Evolutionary conservation across 2,888 invertebrate genomes (phyloP), one percentile per base, ranked within the genome.

Genomic region (Tenthredo amoena): DNA sequence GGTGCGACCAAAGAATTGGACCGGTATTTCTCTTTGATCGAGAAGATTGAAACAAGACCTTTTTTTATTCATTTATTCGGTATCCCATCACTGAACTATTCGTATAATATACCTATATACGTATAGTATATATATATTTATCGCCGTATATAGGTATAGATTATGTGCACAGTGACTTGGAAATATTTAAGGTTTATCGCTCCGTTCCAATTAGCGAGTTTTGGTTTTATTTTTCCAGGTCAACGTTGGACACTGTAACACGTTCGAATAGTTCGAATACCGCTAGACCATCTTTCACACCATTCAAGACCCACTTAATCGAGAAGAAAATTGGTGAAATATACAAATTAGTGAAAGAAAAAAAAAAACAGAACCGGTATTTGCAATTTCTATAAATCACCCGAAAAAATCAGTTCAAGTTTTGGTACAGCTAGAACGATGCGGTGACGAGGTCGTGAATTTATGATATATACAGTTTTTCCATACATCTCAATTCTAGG

Each of bases 11-110:
- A 62, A 37, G 26, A 81, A 81, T 81, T 62, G 21, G 37, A 62
- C 62, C 81, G 81, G 81, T 81, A 40, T n/a, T 81, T 58, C 21
- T 37, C 62, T 81, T 62, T 62, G 62, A 37, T 62, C 21, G 37
- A 58, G 62, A 81, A 81, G 26, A 62, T 58, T 40, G 26, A 50
- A 34, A 43, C 18, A 74, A n/a, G 18, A 77, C n/a, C 9, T 34
- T 77, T 34, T n/a, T 77, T 34, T n/a, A 4, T 55, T 77, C 12
- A 34, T 18, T 31, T 50, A 10, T 77, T 18, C 55, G 4, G 26
- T 26, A 26, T 62, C 34, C 10, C 15, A 81, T 81, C 40, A 21
- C n/a, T 62, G 34, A 34, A 68, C 68, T 34, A 31, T 65, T 26
- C 71, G n/a, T 12, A 1, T 37, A 37, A 12, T 34, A 68, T 68